Conservation (phyloP, 2,113 vertebrate genomes). For the Leptobrachium leishanense region DNA sequence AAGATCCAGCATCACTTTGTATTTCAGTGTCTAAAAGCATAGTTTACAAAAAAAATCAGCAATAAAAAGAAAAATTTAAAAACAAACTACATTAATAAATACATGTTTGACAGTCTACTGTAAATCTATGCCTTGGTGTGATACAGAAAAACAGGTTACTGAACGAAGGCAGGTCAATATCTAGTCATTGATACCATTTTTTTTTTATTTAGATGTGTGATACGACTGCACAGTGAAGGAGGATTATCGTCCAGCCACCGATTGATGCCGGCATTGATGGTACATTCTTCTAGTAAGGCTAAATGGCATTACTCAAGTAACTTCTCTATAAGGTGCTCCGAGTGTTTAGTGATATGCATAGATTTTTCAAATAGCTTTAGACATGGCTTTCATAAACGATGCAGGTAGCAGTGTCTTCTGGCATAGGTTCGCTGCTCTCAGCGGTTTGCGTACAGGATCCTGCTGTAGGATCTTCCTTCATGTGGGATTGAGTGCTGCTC, state of each 20-base stretch:
- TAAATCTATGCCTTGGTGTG: not conserved
- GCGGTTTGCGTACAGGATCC: constrained; percentile 58
- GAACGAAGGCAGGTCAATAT: not conserved
- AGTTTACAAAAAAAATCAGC: constrained; percentile 12
- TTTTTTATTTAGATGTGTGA: not conserved
- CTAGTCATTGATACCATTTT: not conserved
- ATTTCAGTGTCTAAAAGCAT: constrained; percentile 15
- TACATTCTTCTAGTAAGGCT: constrained; percentile 74
- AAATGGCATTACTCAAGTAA: constrained; percentile 67
- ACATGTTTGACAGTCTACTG: constrained; percentile 10
- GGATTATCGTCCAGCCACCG: not conserved
- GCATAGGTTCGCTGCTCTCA: constrained; percentile 31
- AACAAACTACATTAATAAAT: constrained; percentile 31
- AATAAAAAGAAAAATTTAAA: constrained; percentile 8
- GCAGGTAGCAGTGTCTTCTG: constrained; percentile 64
- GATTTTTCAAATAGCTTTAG: constrained; percentile 70
- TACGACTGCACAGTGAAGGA: not conserved
- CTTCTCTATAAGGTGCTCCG: constrained; percentile 68
- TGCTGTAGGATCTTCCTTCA: constrained; percentile 53
- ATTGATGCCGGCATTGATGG: constrained; percentile 46
- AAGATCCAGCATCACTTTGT: too few species aligned
- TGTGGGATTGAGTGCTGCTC: constrained; percentile 62
- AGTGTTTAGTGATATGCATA: constrained; percentile 76
- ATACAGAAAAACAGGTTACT: not conserved
- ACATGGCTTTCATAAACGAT: constrained; percentile 95